Evolutionary conservation across 2,888 invertebrate species (phyloP), one percentile per base, ranked within the genome.

Genomic region (Caenorhabditis sp.): DNA sequence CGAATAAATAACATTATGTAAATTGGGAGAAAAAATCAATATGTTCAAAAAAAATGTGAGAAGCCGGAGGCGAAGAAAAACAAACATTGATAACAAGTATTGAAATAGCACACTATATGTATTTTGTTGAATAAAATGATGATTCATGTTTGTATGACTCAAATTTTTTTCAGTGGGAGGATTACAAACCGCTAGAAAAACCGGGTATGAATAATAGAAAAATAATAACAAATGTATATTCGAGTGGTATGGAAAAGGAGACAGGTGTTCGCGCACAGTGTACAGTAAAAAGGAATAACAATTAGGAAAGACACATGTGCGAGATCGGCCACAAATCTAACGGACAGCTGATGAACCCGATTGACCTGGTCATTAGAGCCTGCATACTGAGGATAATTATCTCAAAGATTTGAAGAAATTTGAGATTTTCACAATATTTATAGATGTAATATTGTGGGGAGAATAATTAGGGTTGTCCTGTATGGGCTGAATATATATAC

Each of bases 341-440:
- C 23, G 26, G 71, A 63, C 71, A 71, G 71, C 67, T 71, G 71
- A 71, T 67, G 71, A 71, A 71, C 71, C 58, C 59, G 43, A 1
- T 21, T 60, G 67, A 56, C 70, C 70, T 21, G 43, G 31, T 31
- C 31, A 31, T 31, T 31, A 31, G 31, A 31, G 27, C 43, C 25
- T 3, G 49, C 36, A 26, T 26, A 62, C 27, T 36, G n/a, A 49
- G 23, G 43, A 70, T 56, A 61, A 65, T 61, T 65, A 65, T 50
- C 38, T 60, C n/a, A 64, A 69, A 69, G 64, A 69, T 58, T 60
- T 64, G 63, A 21, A 21, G 49, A 38, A 27, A 21, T 50, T 38
- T 25, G 50, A 60, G 59, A 49, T 38, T 1, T n/a, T 43, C 52
- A 12, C 21, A 58, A 58, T 43, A 62, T 38, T 62, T 62, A 65